Percentiles rank a stretch among this genome's conserved stretches.
phyloP scores from a whole-genome alignment of 2,797 vertebrate genomes.

The Silurus lanzhouensis region DNA sequence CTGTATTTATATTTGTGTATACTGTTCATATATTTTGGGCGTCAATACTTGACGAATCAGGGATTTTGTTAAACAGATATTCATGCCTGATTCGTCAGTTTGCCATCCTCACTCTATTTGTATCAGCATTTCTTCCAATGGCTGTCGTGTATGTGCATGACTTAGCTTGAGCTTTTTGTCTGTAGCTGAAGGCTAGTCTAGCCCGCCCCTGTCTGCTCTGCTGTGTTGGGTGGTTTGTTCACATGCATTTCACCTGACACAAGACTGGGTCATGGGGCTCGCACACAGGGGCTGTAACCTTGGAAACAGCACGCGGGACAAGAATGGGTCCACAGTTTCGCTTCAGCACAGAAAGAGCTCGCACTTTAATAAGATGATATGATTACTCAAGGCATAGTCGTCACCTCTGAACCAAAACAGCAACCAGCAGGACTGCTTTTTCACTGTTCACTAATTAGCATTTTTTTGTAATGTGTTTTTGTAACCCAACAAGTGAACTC shows the following conservation, averaged over 20 bases:
- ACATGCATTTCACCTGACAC: slow-evolving; percentile 57
- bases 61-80: slow-evolving; percentile 30
- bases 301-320: slow-evolving; percentile 49
- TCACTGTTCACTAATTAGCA: slow-evolving; percentile 7
- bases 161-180: neutral
- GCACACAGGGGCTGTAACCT: slow-evolving; percentile 44
- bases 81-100: slow-evolving; percentile 17
- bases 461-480: neutral
- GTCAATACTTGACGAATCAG: slow-evolving; percentile 8
- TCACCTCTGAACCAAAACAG: slow-evolving; percentile 25
- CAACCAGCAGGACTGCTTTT: neutral
- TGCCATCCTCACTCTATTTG: neutral
- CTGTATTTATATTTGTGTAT: too few relatives aligned
- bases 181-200: neutral
- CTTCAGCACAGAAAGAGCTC: slow-evolving; percentile 28
- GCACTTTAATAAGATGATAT: slow-evolving; percentile 29
- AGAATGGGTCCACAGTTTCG: slow-evolving; percentile 47
- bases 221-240: slow-evolving; percentile 27
- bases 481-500: neutral
- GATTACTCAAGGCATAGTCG: slow-evolving; percentile 26
- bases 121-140: neutral
- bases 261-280: slow-evolving; percentile 40
- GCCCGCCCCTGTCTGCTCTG: slow-evolving; percentile 1
- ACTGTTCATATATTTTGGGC: neutral
- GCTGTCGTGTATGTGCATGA: neutral